Conservation (phyloP, 2,888 invertebrate species). For the Rhagonycha fulva region DNA sequence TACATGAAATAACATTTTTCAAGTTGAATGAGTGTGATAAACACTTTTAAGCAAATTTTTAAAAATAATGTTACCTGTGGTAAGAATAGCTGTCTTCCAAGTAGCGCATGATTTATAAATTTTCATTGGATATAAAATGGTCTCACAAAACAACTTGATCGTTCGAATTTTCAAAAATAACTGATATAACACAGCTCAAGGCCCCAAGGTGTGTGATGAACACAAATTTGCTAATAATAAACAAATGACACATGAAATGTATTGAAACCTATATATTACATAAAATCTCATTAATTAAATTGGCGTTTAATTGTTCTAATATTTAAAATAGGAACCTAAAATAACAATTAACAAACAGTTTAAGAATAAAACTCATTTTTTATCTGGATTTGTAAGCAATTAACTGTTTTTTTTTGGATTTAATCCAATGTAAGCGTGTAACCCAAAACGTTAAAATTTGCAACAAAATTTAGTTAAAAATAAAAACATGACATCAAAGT, state of each 20-base stretch:
- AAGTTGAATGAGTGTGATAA: background rate
- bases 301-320: background rate
- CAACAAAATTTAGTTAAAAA: background rate
- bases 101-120: conserved; percentile 36
- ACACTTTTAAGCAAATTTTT: background rate
- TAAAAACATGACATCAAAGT: background rate
- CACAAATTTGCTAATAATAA: background rate
- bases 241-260: background rate
- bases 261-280: background rate
- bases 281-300: background rate
- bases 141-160: conserved; percentile 26
- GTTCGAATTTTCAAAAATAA: conserved; percentile 20
- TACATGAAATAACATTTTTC: background rate
- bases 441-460: background rate
- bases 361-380: background rate
- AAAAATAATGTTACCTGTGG: conserved; percentile 33
- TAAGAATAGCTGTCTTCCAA: conserved; percentile 33
- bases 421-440: background rate
- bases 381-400: background rate
- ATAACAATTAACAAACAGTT: background rate
- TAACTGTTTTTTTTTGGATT: background rate
- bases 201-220: background rate
- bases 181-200: conserved; percentile 6
- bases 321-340: background rate
- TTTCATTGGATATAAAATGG: conserved; percentile 1